Percentiles rank a stretch among this genome's conserved stretches.
phyloP scores from a whole-genome alignment of 2,113 vertebrate genomes.

The Symphodus melops region DNA sequence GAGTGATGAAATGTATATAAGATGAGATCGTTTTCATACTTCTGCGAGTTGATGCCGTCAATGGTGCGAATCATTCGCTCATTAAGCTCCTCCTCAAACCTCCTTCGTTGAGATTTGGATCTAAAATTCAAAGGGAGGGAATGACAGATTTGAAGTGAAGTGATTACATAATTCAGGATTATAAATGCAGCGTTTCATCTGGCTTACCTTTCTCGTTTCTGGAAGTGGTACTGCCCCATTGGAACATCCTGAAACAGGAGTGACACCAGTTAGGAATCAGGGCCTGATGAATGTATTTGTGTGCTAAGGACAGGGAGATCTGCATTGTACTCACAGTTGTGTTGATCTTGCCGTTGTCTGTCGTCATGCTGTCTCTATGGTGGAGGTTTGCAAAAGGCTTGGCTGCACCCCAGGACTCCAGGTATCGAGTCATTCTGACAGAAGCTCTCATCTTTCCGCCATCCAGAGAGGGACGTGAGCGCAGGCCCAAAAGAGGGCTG shows the following conservation, averaged over 20 bases:
- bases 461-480: conserved; percentile 89
- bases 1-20: background rate
- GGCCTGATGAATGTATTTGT: background rate
- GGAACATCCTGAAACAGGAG: conserved; percentile 89
- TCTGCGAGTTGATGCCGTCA: conserved; percentile 97
- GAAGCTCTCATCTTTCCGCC: conserved; percentile 97
- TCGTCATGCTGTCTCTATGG: conserved; percentile 97
- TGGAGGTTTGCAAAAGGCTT: conserved; percentile 98
- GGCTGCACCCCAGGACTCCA: conserved; percentile 99
- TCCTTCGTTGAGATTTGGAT: conserved; percentile 96
- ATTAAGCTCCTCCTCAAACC: conserved; percentile 97
- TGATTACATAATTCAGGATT: background rate
- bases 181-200: background rate
- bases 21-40: conserved; percentile 80
- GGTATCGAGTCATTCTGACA: conserved; percentile 96
- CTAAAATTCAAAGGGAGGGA: conserved; percentile 67
- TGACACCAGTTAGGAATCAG: background rate
- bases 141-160: background rate
- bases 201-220: conserved; percentile 91
- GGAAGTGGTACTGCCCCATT: conserved; percentile 95
- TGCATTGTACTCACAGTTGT: conserved; percentile 85
- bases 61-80: conserved; percentile 98
- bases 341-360: conserved; percentile 97
- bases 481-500: conserved; percentile 90
- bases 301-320: background rate